Evolutionary conservation across 1,140 invertebrate species (phyloP), one percentile per base, ranked within the genome.

Genomic region (Papilio polytes): DNA sequence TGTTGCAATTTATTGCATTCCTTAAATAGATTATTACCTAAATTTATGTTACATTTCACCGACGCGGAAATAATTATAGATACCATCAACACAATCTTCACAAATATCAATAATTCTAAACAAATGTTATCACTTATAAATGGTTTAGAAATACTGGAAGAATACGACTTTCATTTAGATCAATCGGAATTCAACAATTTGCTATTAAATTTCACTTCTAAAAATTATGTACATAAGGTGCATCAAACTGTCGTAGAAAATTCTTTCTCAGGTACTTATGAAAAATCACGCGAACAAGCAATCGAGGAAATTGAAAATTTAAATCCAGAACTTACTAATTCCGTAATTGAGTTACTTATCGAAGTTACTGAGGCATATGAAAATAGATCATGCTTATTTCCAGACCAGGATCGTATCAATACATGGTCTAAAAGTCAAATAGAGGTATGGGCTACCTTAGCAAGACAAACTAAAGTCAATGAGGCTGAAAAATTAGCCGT

Each of bases 131-230:
- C 12, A 6, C 63, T 66, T 66, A 66, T 66, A 4, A 15, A 10
- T 66, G 63, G 26, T 31, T 66, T 66, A 66, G 63, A 66, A 66
- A 31, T 66, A 66, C 63, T 66, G 15, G 26, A 66, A 66, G 63
- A 66, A 66, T 66, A 66, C 9, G 3, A 66, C 2, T 12, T 66
- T 13, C 0, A 26, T 10, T 66, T 66, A 66, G 12, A 66, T 15
- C 26, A 66, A 66, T 66, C 63, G 22, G 63, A 66, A 66, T 66
- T 66, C 12, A 66, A 26, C 6, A 26, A 66, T 66, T 66, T 66
- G 36, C 15, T 66, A 31, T 66, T 31, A 66, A 15, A 66, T 66
- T 66, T 31, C 22, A 26, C 26, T 31, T 66, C 26, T 66, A 26
- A 66, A 26, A 66, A 66, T 4, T 66, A 26, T 15, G 22, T 31